phyloP scores from a whole-genome alignment of 2,113 vertebrate species.

The Halichoeres trimaculatus region DNA sequence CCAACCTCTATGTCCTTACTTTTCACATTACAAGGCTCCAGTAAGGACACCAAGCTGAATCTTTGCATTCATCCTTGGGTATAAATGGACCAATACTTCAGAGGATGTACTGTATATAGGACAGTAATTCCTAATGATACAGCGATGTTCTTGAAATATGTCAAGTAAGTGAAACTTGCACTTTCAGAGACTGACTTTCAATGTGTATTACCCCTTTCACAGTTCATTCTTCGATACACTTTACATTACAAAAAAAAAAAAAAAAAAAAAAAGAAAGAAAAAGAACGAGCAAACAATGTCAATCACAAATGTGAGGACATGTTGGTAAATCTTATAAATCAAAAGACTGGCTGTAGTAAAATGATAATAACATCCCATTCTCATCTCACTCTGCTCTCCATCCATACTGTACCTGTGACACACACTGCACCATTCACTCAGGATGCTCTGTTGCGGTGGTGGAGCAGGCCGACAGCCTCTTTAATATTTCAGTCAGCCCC shows the following conservation, averaged over 20 bases:
- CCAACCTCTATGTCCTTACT: too few relatives aligned
- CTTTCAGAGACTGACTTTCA: slow-evolving; percentile 6
- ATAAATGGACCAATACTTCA: not conserved
- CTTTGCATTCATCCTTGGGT: too few relatives aligned
- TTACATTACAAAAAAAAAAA: slow-evolving; percentile 31
- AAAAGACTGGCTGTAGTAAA: slow-evolving; percentile 42
- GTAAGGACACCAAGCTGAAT: not conserved
- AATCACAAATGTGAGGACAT: slow-evolving; percentile 12
- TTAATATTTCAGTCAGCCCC: slow-evolving; percentile 77
- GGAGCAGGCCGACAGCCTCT: slow-evolving; percentile 48
- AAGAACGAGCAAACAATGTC: too few relatives aligned
- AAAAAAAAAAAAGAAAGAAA: too few relatives aligned
- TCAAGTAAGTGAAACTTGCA: slow-evolving; percentile 1
- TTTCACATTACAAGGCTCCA: too few relatives aligned
- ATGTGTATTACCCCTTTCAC: slow-evolving; percentile 37
- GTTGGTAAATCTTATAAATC: slow-evolving; percentile 17
- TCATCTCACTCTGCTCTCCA: slow-evolving; percentile 35
- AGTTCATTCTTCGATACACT: slow-evolving; percentile 10
- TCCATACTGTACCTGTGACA: slow-evolving; percentile 41
- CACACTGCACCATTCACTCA: slow-evolving; percentile 5
- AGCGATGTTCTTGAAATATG: not conserved
- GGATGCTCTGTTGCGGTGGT: slow-evolving; percentile 28
- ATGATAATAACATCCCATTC: slow-evolving; percentile 25
- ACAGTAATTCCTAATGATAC: not conserved
- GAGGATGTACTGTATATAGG: too few relatives aligned